Evolutionary conservation across 2,888 invertebrate genomes (phyloP).

Genomic region (Latheticus oryzae): DNA sequence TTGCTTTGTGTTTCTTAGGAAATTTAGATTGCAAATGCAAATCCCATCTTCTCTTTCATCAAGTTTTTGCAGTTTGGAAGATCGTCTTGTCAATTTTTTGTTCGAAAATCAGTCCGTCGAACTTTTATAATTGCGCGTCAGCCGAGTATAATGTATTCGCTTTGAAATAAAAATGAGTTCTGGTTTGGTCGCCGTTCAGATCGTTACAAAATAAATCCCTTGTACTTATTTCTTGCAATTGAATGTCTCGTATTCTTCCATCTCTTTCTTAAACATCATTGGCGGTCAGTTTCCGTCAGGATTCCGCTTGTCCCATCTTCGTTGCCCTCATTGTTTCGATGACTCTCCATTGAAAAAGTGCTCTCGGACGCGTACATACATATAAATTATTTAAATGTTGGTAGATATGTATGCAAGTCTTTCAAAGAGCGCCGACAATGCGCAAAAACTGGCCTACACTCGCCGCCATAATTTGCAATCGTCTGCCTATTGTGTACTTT

Average conservation of each 20-base stretch:
- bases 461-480: slow-evolving; percentile 61
- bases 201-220: slow-evolving; percentile 59
- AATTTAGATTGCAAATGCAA: no score
- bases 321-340: slow-evolving; percentile 60
- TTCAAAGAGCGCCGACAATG: slow-evolving; percentile 64
- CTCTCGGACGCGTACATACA: slow-evolving; percentile 64
- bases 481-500: slow-evolving; percentile 57
- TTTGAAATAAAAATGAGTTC: slow-evolving; percentile 58
- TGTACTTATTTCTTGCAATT: slow-evolving; percentile 59
- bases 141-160: slow-evolving; percentile 54
- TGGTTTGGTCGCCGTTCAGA: slow-evolving; percentile 53
- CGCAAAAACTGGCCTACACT: slow-evolving; percentile 65
- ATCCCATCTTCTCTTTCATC: no score
- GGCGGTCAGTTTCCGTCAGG: slow-evolving; percentile 54
- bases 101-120: slow-evolving; percentile 49
- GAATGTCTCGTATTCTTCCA: slow-evolving; percentile 52
- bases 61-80: no score
- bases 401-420: slow-evolving; percentile 66
- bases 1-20: no score
- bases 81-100: no score
- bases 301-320: slow-evolving; percentile 56
- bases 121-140: slow-evolving; percentile 59
- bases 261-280: slow-evolving; percentile 43
- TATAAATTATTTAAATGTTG: slow-evolving; percentile 67
- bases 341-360: slow-evolving; percentile 64